Evolutionary conservation across 2,113 vertebrate species (phyloP).

Genomic region (Mormoops blainvillei): DNA sequence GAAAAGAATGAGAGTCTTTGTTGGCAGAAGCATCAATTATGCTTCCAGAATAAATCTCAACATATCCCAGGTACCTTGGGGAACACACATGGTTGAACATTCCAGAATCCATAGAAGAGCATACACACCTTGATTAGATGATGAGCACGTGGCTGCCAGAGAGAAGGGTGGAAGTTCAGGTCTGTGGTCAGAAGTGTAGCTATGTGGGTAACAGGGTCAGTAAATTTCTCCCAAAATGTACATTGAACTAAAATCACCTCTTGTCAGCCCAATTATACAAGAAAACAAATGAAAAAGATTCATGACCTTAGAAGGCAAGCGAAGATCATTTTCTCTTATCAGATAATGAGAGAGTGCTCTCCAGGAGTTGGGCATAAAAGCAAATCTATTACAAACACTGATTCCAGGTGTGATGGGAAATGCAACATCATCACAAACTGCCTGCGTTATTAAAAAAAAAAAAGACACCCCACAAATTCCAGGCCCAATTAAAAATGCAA

Average conservation of each 20-base stretch:
- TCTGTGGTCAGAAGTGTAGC: not conserved
- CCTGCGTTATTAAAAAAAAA: not conserved
- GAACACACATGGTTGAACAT: fast-evolving
- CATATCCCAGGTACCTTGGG: fast-evolving
- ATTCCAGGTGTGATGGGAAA: not conserved
- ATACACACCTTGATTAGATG: fast-evolving
- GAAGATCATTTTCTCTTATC: conserved; percentile 42
- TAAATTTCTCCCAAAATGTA: not conserved
- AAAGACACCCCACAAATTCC: not conserved
- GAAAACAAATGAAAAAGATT: conserved; percentile 38
- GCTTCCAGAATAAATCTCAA: not conserved
- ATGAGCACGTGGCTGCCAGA: fast-evolving
- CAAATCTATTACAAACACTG: not conserved
- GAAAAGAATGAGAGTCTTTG: not conserved
- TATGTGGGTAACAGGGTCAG: fast-evolving
- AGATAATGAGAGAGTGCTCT: conserved; percentile 14
- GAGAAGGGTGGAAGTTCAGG: fast-evolving
- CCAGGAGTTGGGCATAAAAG: not conserved
- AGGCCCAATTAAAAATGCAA: conserved; percentile 5
- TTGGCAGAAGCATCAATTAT: not conserved
- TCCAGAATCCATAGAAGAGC: too few species aligned
- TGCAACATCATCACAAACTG: not conserved
- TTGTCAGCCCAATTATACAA: not conserved
- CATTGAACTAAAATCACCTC: not conserved
- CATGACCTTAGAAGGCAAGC: not conserved